Base-by-base conservation (phyloP, 2,113 vertebrate species). In the Syrmaticus mikado region DNA sequence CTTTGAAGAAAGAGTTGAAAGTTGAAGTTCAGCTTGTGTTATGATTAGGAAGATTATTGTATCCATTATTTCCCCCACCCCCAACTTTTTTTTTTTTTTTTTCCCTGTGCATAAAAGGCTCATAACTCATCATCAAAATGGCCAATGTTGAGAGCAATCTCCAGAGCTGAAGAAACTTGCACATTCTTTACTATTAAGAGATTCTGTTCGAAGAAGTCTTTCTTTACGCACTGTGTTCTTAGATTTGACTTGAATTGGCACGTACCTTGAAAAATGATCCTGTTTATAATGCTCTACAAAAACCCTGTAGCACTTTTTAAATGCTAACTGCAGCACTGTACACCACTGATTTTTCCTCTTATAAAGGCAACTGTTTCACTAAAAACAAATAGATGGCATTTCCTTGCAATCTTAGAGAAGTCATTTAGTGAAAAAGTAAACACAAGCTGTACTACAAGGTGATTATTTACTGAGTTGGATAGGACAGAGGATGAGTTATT, bases 11-110 rank as follows among this genome's bases (percentile, higher is more conserved):
- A 87, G 27, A 38, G 65, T 61, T 95, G 85, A 91, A 95, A 96
- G 89, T 96, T 93, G 80, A 97, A 97, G 97, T 91, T 94, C 90
- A 91, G 55, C 82, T 65, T 93, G 60, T 94, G 53, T 83, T 93
- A 77, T 94, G 96, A 95, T 74, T 89, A 78, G 28, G 22, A 65
- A 43, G 65, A 76, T 90, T 93, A 89, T 15, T 74, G 53, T 41
- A 89, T 45, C 87, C 64, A 88, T 97, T 96, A 95, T 87, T 80
- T 94, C 12, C 38, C 55, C 30, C 10, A 46, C 32, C 6, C n/a
- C 16, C n/a, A 6, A 5, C 45, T 12, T 5, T 7, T 5, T 66
- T 17, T 36, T 36, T 36, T 36, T 38, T 41, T 52, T 60, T 41
- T 0, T 73, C 71, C 2, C 0, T 89, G 43, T 74, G 15, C 92